Conservation (phyloP, 2,797 vertebrate genomes). For the Natrix natrix region DNA sequence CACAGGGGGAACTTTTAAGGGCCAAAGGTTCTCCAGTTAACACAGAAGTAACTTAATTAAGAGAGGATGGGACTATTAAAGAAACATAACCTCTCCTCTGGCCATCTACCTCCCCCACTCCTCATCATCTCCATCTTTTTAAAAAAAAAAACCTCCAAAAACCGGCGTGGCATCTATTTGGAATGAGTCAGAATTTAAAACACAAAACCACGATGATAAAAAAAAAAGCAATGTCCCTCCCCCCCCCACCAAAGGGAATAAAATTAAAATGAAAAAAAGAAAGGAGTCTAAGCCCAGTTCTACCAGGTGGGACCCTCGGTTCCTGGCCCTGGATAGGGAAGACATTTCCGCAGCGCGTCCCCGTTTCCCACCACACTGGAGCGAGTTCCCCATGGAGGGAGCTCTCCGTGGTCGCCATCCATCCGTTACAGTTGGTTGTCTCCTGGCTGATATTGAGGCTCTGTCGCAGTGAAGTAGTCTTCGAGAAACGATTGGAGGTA, state of each 20-base stretch:
- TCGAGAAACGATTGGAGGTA: conserved; percentile 97
- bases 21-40: neutral
- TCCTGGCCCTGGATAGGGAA: neutral
- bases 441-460: conserved; percentile 97
- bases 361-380: neutral
- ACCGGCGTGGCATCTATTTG: neutral
- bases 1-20: neutral
- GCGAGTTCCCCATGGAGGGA: neutral
- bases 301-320: neutral
- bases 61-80: neutral
- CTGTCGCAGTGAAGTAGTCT: conserved; percentile 96
- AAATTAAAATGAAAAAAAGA: neutral
- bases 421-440: conserved; percentile 82
- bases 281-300: neutral
- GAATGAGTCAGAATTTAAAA: neutral
- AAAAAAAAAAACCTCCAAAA: neutral
- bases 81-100: neutral
- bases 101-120: neutral
- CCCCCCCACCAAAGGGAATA: neutral
- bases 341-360: neutral
- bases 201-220: neutral
- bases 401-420: neutral
- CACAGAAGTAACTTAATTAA: neutral
- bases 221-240: neutral
- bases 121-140: neutral